Percentiles rank a stretch among this genome's conserved stretches.
phyloP scores from a whole-genome alignment of 2,113 vertebrate species.

The Xiphophorus maculatus region DNA sequence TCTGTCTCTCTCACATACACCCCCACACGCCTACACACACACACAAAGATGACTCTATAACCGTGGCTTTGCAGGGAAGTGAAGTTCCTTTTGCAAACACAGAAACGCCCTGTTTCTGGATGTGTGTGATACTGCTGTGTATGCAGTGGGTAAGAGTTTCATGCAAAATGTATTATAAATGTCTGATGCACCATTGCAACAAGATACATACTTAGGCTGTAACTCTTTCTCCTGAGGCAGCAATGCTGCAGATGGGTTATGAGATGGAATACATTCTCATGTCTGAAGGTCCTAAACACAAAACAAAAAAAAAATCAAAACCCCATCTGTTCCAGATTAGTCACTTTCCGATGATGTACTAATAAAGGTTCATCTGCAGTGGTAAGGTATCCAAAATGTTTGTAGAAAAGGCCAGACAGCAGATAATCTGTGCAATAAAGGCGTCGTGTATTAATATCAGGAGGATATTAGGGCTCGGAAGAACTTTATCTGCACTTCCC shows the following conservation, averaged over 20 bases:
- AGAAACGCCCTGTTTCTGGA: slow-evolving; percentile 63
- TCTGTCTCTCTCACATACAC: slow-evolving; percentile 6
- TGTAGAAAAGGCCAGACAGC: background rate
- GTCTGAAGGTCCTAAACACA: background rate
- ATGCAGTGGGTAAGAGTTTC: slow-evolving; percentile 21
- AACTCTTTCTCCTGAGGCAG: slow-evolving; percentile 1
- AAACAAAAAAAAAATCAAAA: background rate
- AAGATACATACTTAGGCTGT: background rate
- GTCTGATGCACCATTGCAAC: background rate
- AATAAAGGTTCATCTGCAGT: background rate
- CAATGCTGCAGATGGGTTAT: background rate
- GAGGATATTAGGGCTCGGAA: background rate
- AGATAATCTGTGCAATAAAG: background rate
- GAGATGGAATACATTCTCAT: background rate
- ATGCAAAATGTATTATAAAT: background rate
- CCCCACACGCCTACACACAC: slow-evolving; percentile 12
- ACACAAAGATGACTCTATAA: slow-evolving; percentile 26
- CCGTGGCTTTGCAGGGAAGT: slow-evolving; percentile 51
- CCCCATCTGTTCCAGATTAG: background rate
- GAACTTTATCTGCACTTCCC: background rate
- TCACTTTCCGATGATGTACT: background rate
- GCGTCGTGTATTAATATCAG: background rate
- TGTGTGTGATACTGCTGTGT: slow-evolving; percentile 25
- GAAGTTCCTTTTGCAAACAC: slow-evolving; percentile 70
- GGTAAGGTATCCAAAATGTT: background rate